Percentiles rank a stretch among this genome's conserved stretches.
phyloP scores from a whole-genome alignment of 2,797 vertebrate species.

The Naso thynnoides region DNA sequence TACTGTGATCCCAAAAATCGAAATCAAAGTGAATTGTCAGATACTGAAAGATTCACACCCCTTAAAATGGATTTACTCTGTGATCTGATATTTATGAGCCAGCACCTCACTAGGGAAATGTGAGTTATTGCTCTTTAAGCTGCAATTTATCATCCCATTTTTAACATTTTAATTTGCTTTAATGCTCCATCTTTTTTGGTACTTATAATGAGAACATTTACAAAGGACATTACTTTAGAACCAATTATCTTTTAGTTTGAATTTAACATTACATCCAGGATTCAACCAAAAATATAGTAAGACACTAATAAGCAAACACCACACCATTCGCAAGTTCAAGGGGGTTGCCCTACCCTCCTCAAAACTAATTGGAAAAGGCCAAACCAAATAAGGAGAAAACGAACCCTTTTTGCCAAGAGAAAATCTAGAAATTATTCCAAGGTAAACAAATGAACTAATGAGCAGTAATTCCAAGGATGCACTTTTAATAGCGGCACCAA shows the following conservation, averaged over 20 bases:
- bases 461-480: constrained; percentile 74
- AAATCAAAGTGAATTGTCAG: too few species aligned
- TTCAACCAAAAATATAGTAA: constrained; percentile 4
- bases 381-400: constrained; percentile 41
- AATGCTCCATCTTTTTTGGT: neutral
- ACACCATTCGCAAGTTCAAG: constrained; percentile 8
- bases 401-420: constrained; percentile 47
- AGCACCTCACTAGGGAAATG: too few species aligned
- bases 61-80: too few species aligned
- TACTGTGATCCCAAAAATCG: too few species aligned
- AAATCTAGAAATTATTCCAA: constrained; percentile 62
- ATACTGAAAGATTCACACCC: too few species aligned
- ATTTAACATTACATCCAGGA: constrained; percentile 1
- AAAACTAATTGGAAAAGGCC: constrained; percentile 68
- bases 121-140: neutral
- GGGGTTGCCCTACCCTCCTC: constrained; percentile 34
- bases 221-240: neutral
- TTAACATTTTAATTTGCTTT: neutral
- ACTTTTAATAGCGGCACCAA: constrained; percentile 63
- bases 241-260: constrained; percentile 17
- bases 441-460: constrained; percentile 84
- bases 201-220: neutral
- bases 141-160: neutral
- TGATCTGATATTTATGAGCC: too few species aligned
- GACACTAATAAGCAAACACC: constrained; percentile 24